Conservation (phyloP, 2,797 vertebrate genomes). For the Eulemur mongoz region DNA sequence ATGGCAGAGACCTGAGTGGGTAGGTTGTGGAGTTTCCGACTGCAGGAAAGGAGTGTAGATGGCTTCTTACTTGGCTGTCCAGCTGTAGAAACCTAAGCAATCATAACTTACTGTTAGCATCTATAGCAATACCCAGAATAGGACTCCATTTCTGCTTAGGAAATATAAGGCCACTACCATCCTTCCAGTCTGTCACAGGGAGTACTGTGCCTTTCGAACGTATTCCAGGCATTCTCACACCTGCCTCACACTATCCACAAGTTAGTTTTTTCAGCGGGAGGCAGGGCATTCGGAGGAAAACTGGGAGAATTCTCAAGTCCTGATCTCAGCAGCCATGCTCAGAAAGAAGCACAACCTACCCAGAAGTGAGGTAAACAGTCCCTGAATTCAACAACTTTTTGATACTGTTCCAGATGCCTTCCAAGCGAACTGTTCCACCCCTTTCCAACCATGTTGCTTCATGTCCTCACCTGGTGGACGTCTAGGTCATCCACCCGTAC, state of each 20-base stretch:
- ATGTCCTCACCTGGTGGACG: slow-evolving; percentile 92
- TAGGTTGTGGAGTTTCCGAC: slow-evolving; percentile 89
- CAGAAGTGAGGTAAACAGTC: not conserved
- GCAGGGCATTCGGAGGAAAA: not conserved
- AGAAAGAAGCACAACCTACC: not conserved
- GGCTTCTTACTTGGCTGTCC: slow-evolving; percentile 95
- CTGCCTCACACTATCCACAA: not conserved
- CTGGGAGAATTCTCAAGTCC: not conserved
- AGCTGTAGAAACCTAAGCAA: slow-evolving; percentile 93
- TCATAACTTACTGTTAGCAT: not conserved
- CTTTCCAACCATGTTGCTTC: not conserved
- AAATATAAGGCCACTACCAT: not conserved
- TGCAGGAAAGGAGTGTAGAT: slow-evolving; percentile 94
- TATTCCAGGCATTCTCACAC: not conserved
- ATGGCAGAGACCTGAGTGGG: slow-evolving; percentile 92
- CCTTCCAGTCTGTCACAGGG: not conserved
- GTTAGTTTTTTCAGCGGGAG: not conserved
- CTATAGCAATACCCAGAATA: not conserved
- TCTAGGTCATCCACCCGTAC: slow-evolving; percentile 95
- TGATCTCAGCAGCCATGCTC: not conserved
- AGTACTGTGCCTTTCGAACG: not conserved
- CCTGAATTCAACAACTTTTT: not conserved
- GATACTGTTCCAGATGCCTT: not conserved
- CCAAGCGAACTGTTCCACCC: not conserved
- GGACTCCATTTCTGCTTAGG: not conserved